These are phyloP conservation scores for Reticulitermes speratus DNA, from an alignment of 1,140 invertebrate species.

Conservation along the genomic window DNA sequence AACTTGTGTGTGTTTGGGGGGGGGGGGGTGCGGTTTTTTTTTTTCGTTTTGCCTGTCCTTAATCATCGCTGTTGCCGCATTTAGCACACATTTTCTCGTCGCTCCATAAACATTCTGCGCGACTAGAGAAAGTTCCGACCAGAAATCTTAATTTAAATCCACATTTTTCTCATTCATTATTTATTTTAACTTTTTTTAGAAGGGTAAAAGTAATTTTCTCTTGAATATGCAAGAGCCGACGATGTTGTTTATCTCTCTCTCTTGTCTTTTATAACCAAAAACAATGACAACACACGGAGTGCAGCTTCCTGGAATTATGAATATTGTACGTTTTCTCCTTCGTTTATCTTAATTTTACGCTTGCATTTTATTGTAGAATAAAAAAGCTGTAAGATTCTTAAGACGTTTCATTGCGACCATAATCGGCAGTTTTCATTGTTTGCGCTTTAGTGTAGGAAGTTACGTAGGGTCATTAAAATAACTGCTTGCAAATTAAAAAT, in stretches of 20 bases:
- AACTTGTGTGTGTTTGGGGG: not conserved
- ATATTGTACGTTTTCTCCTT: not conserved
- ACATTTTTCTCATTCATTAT: constrained; percentile 26
- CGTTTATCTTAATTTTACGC: constrained; percentile 19
- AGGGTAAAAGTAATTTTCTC: constrained; percentile 25
- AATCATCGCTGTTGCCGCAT: constrained; percentile 21
- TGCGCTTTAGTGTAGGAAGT: not conserved
- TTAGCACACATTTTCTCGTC: constrained; percentile 25
- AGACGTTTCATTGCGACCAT: not conserved
- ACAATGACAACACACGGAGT: constrained; percentile 15
- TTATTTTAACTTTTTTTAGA: constrained; percentile 27
- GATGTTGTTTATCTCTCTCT: constrained; percentile 19
- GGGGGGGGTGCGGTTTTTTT: not conserved
- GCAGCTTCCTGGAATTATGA: not conserved
- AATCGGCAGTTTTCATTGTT: not conserved
- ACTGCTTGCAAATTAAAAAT: not conserved
- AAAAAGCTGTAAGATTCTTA: constrained; percentile 12
- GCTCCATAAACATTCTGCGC: constrained; percentile 24
- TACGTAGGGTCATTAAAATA: not conserved
- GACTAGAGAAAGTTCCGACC: constrained; percentile 24
- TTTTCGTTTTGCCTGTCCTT: not conserved
- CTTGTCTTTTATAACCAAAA: constrained; percentile 18
- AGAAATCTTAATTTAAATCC: constrained; percentile 30
- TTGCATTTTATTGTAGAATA: constrained; percentile 10
- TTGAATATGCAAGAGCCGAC: constrained; percentile 20